A percentile compares a stretch with the other conserved stretches of the same genome.
Conservation (phyloP, 2,113 vertebrate species). For the Hippocampus comes region DNA sequence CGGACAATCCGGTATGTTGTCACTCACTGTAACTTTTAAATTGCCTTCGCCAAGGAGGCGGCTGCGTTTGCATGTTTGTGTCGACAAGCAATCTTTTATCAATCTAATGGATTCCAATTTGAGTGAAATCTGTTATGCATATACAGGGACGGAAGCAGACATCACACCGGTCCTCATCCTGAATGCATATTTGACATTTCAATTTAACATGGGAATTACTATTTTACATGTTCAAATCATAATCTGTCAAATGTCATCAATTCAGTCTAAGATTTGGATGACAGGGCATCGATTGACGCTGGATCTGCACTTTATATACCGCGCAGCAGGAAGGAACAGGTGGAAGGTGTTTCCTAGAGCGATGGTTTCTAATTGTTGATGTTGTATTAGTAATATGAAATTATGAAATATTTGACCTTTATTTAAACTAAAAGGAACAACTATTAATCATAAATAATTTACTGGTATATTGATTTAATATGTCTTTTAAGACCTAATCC, state of each 20-base stretch:
- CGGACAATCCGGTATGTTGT: conserved; percentile 75
- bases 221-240: neutral
- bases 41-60: neutral
- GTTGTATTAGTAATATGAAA: no score
- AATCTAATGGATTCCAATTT: neutral
- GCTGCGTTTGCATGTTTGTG: neutral
- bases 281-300: neutral
- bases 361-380: no score
- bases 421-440: no score
- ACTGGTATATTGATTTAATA: no score
- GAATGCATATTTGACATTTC: neutral
- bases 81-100: neutral
- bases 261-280: neutral
- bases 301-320: neutral
- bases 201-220: neutral
- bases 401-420: no score
- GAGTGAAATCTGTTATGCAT: neutral
- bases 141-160: neutral
- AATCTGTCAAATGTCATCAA: neutral
- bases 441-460: no score
- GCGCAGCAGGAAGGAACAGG: neutral
- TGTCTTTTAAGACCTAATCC: no score
- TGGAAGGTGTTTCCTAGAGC: no score
- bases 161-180: neutral
- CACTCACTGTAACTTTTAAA: conserved; percentile 16